Evolutionary conservation across 2,888 invertebrate species (phyloP).

Genomic region (Drosophila limbata): DNA sequence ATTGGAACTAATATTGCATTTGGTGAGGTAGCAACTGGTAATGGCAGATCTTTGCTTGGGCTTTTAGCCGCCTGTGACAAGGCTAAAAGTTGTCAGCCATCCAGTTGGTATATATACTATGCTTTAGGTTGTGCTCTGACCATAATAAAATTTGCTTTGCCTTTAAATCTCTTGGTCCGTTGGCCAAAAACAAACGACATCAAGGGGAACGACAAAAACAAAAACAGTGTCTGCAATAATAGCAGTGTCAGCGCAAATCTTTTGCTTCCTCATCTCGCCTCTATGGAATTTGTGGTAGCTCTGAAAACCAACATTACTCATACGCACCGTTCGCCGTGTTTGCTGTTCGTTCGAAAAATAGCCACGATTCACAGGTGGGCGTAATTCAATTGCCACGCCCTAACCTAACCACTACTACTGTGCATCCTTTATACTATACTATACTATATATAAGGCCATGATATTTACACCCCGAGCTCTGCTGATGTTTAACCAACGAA

Average conservation of each 20-base stretch:
- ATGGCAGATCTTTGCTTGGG: constrained; percentile 5
- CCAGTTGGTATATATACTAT: constrained; percentile 19
- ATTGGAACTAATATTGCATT: constrained; percentile 36
- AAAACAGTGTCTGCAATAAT: constrained; percentile 37
- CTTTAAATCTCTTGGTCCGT: constrained; percentile 27
- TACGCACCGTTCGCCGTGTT: constrained; percentile 42
- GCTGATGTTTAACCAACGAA: constrained; percentile 74
- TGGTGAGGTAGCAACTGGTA: constrained; percentile 1
- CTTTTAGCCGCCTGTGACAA: constrained; percentile 31
- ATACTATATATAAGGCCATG: constrained; percentile 18
- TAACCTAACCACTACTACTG: constrained; percentile 2
- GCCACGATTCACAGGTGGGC: constrained; percentile 74
- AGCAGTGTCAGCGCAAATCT: constrained; percentile 49
- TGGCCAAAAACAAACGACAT: constrained; percentile 50
- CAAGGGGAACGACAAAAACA: constrained; percentile 4
- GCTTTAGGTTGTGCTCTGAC: not conserved
- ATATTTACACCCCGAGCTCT: constrained; percentile 50
- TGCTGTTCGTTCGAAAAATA: constrained; percentile 33
- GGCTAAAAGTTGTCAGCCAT: constrained; percentile 16
- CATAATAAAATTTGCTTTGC: constrained; percentile 27
- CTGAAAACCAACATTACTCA: constrained; percentile 57
- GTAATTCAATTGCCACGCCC: constrained; percentile 70
- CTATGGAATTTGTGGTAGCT: not conserved
- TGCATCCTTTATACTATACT: constrained; percentile 1
- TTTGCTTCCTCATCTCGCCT: not conserved